Percentiles rank a stretch among this genome's conserved stretches.
Conservation (phyloP, 2,113 vertebrate genomes). For the Hippoglossus stenolepis region DNA sequence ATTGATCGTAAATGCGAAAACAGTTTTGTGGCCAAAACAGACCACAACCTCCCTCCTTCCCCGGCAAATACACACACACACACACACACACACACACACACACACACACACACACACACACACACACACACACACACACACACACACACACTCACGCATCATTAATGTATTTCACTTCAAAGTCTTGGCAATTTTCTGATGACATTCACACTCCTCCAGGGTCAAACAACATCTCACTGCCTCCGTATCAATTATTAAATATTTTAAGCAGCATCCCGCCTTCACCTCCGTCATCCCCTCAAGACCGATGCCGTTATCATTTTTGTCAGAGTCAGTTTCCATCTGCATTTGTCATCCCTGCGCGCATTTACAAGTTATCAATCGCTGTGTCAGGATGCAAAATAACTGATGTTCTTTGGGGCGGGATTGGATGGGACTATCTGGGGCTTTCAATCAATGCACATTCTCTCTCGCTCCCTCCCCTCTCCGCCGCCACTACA, state of each 20-base stretch:
- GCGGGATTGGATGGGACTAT: conserved; percentile 98
- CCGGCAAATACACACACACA: conserved; percentile 38
- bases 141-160: conserved; percentile 67
- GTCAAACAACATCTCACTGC: conserved; percentile 99
- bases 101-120: background rate
- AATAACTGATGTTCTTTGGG: conserved; percentile 99
- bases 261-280: conserved; percentile 99
- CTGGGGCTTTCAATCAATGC: conserved; percentile 99
- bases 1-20: conserved; percentile 87
- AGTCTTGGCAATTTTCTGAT: conserved; percentile 96
- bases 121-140: conserved; percentile 62
- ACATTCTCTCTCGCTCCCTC: conserved; percentile 83
- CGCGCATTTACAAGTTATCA: conserved; percentile 99
- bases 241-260: conserved; percentile 99
- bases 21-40: conserved; percentile 89
- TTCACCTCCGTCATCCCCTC: conserved; percentile 84
- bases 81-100: background rate
- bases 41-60: conserved; percentile 27
- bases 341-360: conserved; percentile 98
- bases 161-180: conserved; percentile 94
- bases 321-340: conserved; percentile 99
- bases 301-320: conserved; percentile 99
- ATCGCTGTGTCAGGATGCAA: conserved; percentile 99
- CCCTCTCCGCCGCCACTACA: conserved; percentile 86
- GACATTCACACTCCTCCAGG: conserved; percentile 99